These are phyloP conservation scores for Microtus richardsoni DNA, from an alignment of 2,113 vertebrate genomes.

Conservation along the genomic window DNA sequence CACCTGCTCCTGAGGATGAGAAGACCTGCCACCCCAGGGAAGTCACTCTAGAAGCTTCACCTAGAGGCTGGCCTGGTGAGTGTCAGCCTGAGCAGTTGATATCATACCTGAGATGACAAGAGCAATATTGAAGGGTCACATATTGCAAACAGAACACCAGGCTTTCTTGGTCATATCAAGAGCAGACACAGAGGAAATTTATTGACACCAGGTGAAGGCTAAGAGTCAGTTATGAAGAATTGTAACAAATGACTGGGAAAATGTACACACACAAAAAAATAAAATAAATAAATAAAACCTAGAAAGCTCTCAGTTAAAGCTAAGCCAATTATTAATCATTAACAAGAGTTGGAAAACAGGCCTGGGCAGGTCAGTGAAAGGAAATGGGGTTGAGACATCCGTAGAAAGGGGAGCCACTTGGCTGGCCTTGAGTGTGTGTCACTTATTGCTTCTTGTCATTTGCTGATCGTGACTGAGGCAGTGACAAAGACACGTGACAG, in stretches of 20 bases:
- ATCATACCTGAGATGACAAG: conserved; percentile 29
- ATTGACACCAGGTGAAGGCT: conserved; percentile 13
- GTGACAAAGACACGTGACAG: neutral
- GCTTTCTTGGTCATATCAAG: conserved; percentile 57
- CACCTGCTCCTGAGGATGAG: neutral
- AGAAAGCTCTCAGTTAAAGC: conserved; percentile 62
- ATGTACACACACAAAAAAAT: neutral
- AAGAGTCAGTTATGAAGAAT: conserved; percentile 57
- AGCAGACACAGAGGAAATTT: conserved; percentile 60
- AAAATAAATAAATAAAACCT: neutral
- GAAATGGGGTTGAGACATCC: neutral
- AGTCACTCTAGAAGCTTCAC: neutral
- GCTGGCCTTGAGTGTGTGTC: neutral
- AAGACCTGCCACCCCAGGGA: neutral
- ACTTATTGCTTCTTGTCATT: neutral
- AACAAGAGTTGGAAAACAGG: conserved; percentile 54
- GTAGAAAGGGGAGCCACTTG: neutral
- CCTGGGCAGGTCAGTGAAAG: conserved; percentile 5
- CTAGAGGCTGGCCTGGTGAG: neutral
- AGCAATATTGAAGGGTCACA: neutral
- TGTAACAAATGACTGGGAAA: conserved; percentile 55
- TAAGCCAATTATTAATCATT: conserved; percentile 76
- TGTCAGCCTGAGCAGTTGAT: neutral
- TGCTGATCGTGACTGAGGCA: neutral
- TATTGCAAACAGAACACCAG: neutral